Evolutionary conservation across 2,113 vertebrate genomes (phyloP).

Genomic region (Zosterops japonicus): DNA sequence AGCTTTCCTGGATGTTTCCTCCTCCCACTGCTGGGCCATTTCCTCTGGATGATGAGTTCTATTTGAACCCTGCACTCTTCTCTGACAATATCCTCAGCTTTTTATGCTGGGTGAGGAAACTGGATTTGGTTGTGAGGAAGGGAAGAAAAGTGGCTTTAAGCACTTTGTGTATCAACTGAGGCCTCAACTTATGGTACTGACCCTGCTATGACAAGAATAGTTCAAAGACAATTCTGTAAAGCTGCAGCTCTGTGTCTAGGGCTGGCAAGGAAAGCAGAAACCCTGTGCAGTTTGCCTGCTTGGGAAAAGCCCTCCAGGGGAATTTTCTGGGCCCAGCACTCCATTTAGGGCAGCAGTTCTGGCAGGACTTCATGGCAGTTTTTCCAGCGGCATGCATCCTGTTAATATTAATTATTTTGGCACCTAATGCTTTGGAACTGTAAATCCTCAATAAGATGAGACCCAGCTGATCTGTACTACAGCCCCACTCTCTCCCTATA

Average conservation of each 20-base stretch:
- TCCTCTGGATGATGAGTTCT: not conserved
- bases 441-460: not conserved
- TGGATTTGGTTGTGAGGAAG: not conserved
- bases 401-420: not conserved
- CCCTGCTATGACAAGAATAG: not conserved
- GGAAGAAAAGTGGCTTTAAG: not conserved
- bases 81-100: fast-evolving
- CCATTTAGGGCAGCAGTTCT: not conserved
- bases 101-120: not conserved
- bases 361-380: not conserved
- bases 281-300: not conserved
- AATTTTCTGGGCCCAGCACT: not conserved
- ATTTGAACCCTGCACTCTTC: not conserved
- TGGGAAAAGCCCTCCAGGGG: not conserved
- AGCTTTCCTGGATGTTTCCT: conserved; percentile 37
- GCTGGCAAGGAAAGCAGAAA: not conserved
- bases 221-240: not conserved
- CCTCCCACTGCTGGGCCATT: not conserved
- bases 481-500: not conserved
- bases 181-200: fast-evolving
- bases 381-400: not conserved
- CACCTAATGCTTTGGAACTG: not conserved
- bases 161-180: not conserved
- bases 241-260: fast-evolving
- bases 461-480: not conserved